Evolutionary conservation across 2,888 invertebrate genomes (phyloP).

Genomic region (Pristionchus exspectatus): DNA sequence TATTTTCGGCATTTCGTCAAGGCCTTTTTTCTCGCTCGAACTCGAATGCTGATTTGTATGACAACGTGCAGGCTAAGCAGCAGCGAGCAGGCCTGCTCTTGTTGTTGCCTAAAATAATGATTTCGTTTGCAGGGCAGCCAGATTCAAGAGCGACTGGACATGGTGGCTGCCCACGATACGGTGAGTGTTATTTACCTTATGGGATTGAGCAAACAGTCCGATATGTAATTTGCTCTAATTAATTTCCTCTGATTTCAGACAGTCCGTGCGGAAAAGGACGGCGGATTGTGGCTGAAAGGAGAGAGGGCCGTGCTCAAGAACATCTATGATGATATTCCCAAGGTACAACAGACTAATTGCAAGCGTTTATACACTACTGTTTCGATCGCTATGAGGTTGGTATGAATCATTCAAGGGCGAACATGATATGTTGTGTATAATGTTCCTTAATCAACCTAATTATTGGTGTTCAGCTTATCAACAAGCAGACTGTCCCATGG

Average conservation of each 20-base stretch:
- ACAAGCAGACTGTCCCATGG: not conserved
- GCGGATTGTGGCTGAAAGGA: slow-evolving; percentile 15
- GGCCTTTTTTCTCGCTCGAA: no score
- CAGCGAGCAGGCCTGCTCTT: not conserved
- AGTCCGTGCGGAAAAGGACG: not conserved
- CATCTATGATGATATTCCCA: slow-evolving; percentile 36
- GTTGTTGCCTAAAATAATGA: not conserved
- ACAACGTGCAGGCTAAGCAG: no score
- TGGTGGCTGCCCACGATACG: not conserved
- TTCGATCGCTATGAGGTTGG: no score
- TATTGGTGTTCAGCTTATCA: not conserved
- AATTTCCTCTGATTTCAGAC: not conserved
- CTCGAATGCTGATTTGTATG: no score
- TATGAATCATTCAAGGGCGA: no score
- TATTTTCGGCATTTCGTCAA: no score
- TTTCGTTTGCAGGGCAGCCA: not conserved
- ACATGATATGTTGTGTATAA: not conserved
- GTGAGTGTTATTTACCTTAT: not conserved
- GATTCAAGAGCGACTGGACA: not conserved
- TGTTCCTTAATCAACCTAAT: not conserved
- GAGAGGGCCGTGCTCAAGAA: slow-evolving; percentile 31
- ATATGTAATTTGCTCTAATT: not conserved
- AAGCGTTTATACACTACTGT: no score
- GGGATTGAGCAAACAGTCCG: not conserved
- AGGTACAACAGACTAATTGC: not conserved